A percentile compares a stretch with the other conserved stretches of the same genome.
Evolutionary conservation across 1,140 invertebrate genomes (phyloP).

Genomic region (Chrysopa pallens): DNA sequence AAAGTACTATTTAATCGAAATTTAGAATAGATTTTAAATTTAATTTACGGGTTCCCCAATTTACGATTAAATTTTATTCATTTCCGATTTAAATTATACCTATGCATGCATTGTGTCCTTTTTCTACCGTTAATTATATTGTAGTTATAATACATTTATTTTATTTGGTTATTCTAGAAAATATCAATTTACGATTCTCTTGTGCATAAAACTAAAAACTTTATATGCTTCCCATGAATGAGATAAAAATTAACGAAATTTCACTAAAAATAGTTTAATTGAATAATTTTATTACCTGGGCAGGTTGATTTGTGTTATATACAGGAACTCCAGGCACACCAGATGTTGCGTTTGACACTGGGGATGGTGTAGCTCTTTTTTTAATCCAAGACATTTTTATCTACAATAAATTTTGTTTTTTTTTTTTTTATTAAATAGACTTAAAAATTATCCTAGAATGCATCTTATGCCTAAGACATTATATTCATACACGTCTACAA

Average conservation of each 20-base stretch:
- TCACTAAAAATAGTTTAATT: background rate
- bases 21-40: too few species aligned
- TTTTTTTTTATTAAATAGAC: background rate
- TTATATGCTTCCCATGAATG: conserved; percentile 1
- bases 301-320: conserved; percentile 19
- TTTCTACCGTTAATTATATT: too few species aligned
- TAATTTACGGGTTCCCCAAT: too few species aligned
- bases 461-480: background rate
- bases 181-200: too few species aligned
- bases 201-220: conserved; percentile 1
- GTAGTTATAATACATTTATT: too few species aligned
- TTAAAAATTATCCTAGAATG: background rate
- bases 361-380: conserved; percentile 11
- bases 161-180: too few species aligned
- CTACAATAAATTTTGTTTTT: background rate
- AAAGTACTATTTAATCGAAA: too few species aligned
- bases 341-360: conserved; percentile 10
- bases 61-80: too few species aligned
- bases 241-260: background rate
- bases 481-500: background rate
- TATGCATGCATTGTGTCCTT: too few species aligned
- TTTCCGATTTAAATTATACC: too few species aligned
- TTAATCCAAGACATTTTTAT: conserved; percentile 19
- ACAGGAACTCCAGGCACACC: conserved; percentile 12
- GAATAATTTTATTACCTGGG: conserved; percentile 11